Conservation (phyloP, 2,113 vertebrate genomes). For the Indicator maculatus region DNA sequence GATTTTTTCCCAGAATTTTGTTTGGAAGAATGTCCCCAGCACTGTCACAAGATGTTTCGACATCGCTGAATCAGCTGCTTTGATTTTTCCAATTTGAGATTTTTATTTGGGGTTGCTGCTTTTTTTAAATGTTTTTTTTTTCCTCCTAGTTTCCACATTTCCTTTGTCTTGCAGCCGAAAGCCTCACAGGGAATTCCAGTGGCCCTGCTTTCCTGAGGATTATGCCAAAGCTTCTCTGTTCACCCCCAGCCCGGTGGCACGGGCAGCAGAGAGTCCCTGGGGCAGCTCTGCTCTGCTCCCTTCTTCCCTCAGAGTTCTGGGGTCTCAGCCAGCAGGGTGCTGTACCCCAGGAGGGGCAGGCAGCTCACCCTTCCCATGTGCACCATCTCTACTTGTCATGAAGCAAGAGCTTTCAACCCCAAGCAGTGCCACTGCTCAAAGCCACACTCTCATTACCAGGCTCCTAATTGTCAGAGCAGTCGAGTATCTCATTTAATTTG, state of each 20-base stretch:
- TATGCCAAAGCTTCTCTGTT: neutral
- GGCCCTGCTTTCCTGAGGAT: neutral
- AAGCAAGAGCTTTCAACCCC: neutral
- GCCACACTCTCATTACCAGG: neutral
- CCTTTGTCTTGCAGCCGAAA: conserved; percentile 3
- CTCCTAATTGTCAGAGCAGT: neutral
- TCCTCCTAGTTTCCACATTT: conserved; percentile 16
- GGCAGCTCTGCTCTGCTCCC: neutral
- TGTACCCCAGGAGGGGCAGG: neutral
- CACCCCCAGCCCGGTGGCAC: fast-evolving
- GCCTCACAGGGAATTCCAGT: conserved; percentile 37
- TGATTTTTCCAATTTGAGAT: neutral
- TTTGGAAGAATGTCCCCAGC: neutral
- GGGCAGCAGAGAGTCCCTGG: neutral
- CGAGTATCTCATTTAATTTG: neutral
- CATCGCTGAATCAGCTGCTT: conserved; percentile 58
- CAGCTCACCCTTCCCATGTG: fast-evolving
- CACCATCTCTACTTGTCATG: neutral
- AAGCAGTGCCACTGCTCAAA: neutral
- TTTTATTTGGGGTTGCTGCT: neutral
- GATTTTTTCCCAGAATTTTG: conserved; percentile 10
- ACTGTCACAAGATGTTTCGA: conserved; percentile 28
- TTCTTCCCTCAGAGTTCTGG: neutral
- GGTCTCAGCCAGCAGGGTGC: neutral
- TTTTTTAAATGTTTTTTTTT: neutral